Evolutionary conservation across 2,888 invertebrate species (phyloP).

Genomic region (Volucella inflata): DNA sequence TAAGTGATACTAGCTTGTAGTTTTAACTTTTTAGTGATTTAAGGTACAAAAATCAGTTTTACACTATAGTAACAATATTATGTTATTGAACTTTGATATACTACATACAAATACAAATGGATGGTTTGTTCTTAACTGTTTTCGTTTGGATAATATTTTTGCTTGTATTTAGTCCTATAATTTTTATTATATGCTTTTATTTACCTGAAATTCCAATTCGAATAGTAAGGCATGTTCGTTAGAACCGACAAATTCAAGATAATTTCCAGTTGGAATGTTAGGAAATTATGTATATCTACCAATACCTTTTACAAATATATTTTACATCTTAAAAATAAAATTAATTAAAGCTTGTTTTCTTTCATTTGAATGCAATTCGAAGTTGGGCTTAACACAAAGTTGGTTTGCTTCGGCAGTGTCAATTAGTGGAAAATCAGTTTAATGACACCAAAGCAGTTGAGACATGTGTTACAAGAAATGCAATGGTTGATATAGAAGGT

Average conservation of each 20-base stretch:
- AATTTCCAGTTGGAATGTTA: background rate
- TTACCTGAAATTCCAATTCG: conserved; percentile 89
- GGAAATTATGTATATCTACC: background rate
- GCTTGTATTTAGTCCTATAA: conserved; percentile 88
- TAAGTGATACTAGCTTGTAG: conserved; percentile 72
- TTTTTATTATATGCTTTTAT: conserved; percentile 86
- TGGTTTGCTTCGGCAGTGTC: too few species aligned
- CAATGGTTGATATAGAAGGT: too few species aligned
- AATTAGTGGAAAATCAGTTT: too few species aligned
- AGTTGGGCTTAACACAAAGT: too few species aligned
- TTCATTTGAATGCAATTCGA: background rate
- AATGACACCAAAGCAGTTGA: too few species aligned
- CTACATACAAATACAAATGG: conserved; percentile 25
- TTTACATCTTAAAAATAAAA: background rate
- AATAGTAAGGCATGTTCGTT: conserved; percentile 86
- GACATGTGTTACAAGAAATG: too few species aligned
- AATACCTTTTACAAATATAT: conserved; percentile 24
- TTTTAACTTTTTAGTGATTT: conserved; percentile 39
- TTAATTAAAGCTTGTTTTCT: background rate
- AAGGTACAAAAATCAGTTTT: conserved; percentile 42
- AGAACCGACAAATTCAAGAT: conserved; percentile 11
- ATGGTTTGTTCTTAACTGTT: conserved; percentile 75
- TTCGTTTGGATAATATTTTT: conserved; percentile 87
- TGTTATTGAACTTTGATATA: conserved; percentile 30
- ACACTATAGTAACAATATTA: conserved; percentile 25